Evolutionary conservation across 2,888 invertebrate species (phyloP), one percentile per base, ranked within the genome.

Genomic region (Athrips mouffetella): DNA sequence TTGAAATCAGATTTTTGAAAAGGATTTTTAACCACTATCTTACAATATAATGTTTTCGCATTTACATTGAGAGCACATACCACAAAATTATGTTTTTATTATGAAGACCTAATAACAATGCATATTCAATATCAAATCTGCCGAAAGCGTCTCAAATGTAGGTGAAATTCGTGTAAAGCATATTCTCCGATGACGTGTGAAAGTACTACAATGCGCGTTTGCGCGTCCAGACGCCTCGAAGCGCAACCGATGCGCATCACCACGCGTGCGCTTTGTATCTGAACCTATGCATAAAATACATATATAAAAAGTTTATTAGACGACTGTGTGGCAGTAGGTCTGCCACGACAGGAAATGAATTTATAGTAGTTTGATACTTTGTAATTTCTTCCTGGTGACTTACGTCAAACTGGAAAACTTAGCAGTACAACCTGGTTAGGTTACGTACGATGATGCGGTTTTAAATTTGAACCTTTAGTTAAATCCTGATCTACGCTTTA

Each of bases 201-300:
- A 84, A 83, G 82, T 80, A 76, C 62, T 69, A 57, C 49, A 62
- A 60, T 54, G 54, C 60, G 67, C 64, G 66, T 61, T 53, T 52
- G 63, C 52, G 60, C 62, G 69, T 65, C 65, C 67, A 67, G 59
- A 57, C 67, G 63, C 62, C 54, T 55, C 65, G 65, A 67, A 67
- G 82, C 81, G 80, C 60, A 67, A 76, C 80, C 67, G 76, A 60
- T 63, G 65, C 72, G 73, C 72, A 57, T 60, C 67, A 77, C 71
- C 60, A 73, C 69, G 54, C 64, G 53, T 62, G 62, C 62, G 58
- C 62, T 59, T 60, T 57, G 49, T 51, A 55, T 51, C 50, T 55
- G 53, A 48, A 55, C 55, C 51, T 52, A 57, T 41, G 33, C 40
- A 50, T 46, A 50, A 21, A 23, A 40, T 41, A 41, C n/a, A n/a